Evolutionary conservation across 1,140 invertebrate genomes (phyloP), one percentile per base, ranked within the genome.

Genomic region (Caerostris darwini): DNA sequence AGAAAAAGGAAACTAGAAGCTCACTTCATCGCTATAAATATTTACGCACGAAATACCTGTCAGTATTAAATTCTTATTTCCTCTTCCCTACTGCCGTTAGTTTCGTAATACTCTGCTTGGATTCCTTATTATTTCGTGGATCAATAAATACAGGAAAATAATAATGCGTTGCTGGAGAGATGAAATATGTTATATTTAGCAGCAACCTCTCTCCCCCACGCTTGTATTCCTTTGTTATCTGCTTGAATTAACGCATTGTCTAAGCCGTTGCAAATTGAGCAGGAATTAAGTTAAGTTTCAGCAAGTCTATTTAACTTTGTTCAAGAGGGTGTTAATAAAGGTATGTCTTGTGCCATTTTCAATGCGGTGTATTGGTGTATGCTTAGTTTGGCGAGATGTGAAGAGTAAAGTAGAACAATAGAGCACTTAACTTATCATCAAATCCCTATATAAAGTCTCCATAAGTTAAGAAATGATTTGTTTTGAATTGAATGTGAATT

Each of bases 31-130:
- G 6, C 77, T 53, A 82, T 82, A 82, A 82, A 82, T 82, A 82
- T 82, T 82, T 82, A 82, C 77, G 77, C 77, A 82, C 77, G 50
- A 82, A 82, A 82, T 82, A 82, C 77, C 77, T 82, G 77, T 50
- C 50, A 82, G 54, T 50, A 82, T 82, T 82, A 53, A 82, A 82
- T 82, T 56, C 77, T 82, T 82, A 54, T 82, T 82, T 82, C 53
- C 77, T 56, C 50, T 34, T 34, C 77, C 50, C 8, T 7, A 12
- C 77, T 12, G 53, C 53, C 34, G 77, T 64, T n/a, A 54, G 77
- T n/a, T 17, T 56, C 50, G 10, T 56, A 82, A 54, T 82, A 17
- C 77, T 82, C 34, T 56, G 34, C 34, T 82, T 17, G 14, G 14
- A 69, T 17, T 53, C 8, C 17, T 7, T 54, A 56, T 82, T 82